Evolutionary conservation across 2,888 invertebrate genomes (phyloP), one percentile per base, ranked within the genome.

Genomic region (Meiosimyza platycephala): DNA sequence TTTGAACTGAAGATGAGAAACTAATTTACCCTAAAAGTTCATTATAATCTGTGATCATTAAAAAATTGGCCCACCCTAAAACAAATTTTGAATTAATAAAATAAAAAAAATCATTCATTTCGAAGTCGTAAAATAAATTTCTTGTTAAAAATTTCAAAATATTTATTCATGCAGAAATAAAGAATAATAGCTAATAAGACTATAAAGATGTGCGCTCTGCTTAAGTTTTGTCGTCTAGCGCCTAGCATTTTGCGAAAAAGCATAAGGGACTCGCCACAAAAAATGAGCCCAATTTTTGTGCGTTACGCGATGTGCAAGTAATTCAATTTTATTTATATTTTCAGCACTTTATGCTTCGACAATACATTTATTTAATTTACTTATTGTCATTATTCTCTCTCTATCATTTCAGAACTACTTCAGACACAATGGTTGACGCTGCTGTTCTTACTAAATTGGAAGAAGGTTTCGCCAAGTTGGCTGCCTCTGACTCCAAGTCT

Each of bases 361-460:
- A 22, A 6, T 15, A 28, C 59, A 28, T 6, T 15, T 51, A 73
- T 75, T 55, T 62, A 59, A n/a, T 7, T 50, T 22, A 54, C 6
- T 50, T 6, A 55, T 72, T 70, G 60, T 57, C 73, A 11, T 63
- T 54, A 76, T 71, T 78, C 77, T 76, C 78, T 77, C 79, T 69
- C 79, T 79, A 80, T 91, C 91, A 40, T 40, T 40, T 75, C 89
- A 93, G 93, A 88, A 93, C 89, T 87, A 90, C 91, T 87, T 90
- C 91, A 89, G 91, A 91, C 90, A 89, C 90, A 88, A 96, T 96
- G 96, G 95, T 95, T 90, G 96, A 97, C 90, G 94, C 95, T 86
- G 95, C 93, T 88, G 93, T 94, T 86, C 89, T 95, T 87, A 94
- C 96, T 88, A 97, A 96, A 90, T 90, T 97, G 89, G 96, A 97